A percentile compares a stretch with the other conserved stretches of the same genome.
These are phyloP conservation scores for Sardinella longiceps DNA, from an alignment of 2,797 vertebrate genomes.

Conservation along the genomic window DNA sequence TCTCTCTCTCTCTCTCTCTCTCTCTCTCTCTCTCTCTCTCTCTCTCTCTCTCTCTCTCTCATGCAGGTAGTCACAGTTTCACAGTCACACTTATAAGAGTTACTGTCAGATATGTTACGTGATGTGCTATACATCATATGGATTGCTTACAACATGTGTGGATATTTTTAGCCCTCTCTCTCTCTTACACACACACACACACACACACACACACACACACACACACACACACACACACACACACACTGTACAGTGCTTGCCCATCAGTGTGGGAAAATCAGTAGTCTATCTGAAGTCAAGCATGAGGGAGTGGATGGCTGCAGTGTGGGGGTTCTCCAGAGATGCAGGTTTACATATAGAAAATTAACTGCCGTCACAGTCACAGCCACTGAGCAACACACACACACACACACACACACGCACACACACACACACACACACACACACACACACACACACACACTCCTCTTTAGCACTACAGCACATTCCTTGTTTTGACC, in stretches of 20 bases:
- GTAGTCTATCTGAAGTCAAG: neutral
- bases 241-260: neutral
- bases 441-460: neutral
- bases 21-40: too few relatives aligned
- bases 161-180: too few relatives aligned
- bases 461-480: neutral
- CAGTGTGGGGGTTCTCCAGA: neutral
- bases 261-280: neutral
- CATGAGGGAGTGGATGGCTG: neutral
- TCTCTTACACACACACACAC: neutral
- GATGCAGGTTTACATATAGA: neutral
- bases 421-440: neutral
- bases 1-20: too few relatives aligned
- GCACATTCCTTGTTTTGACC: constrained; percentile 6
- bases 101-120: too few relatives aligned
- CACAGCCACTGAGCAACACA: neutral
- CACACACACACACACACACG: neutral
- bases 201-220: neutral
- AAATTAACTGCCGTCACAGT: neutral
- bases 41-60: too few relatives aligned
- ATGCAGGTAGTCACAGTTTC: too few relatives aligned
- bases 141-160: too few relatives aligned
- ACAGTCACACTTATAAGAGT: too few relatives aligned
- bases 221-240: neutral
- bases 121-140: too few relatives aligned